These are phyloP conservation scores for Eledone cirrhosa DNA, from an alignment of 2,888 invertebrate species.

Conservation along the genomic window DNA sequence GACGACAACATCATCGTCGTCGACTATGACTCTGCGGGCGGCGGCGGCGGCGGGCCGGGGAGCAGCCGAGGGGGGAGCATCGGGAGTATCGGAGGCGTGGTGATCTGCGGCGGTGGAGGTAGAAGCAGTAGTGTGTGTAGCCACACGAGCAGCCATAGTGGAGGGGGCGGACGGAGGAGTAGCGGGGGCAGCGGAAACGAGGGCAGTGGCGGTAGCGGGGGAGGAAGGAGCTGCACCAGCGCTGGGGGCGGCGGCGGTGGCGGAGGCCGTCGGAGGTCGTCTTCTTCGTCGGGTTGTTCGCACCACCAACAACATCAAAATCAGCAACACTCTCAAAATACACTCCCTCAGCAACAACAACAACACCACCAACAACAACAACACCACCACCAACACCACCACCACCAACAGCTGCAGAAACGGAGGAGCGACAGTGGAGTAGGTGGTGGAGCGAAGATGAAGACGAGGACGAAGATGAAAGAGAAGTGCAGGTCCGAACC, in stretches of 20 bases:
- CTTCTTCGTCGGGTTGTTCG: too few relatives aligned
- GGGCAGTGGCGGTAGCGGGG: neutral
- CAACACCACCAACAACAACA: too few relatives aligned
- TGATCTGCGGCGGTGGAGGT: constrained; percentile 33
- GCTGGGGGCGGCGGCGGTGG: neutral
- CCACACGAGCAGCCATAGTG: constrained; percentile 14
- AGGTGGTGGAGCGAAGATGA: neutral
- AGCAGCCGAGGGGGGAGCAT: too few relatives aligned
- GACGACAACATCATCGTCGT: neutral
- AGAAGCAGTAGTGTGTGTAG: constrained; percentile 37
- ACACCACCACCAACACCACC: too few relatives aligned
- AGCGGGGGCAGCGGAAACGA: constrained; percentile 15
- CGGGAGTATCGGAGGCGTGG: too few relatives aligned
- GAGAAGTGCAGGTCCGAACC: constrained; percentile 11
- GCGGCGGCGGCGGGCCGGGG: constrained; percentile 33
- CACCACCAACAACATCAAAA: too few relatives aligned
- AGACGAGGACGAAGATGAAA: neutral
- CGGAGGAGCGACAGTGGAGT: neutral
- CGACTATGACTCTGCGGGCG: too few relatives aligned
- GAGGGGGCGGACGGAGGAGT: constrained; percentile 8
- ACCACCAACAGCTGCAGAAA: too few relatives aligned
- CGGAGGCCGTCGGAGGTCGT: too few relatives aligned
- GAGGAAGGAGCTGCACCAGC: neutral
- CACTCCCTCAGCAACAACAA: too few relatives aligned
- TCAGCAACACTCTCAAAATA: too few relatives aligned